A percentile compares a stretch with the other conserved stretches of the same genome.
Evolutionary conservation across 2,113 vertebrate genomes (phyloP).

Genomic region (Anthoscopus minutus): DNA sequence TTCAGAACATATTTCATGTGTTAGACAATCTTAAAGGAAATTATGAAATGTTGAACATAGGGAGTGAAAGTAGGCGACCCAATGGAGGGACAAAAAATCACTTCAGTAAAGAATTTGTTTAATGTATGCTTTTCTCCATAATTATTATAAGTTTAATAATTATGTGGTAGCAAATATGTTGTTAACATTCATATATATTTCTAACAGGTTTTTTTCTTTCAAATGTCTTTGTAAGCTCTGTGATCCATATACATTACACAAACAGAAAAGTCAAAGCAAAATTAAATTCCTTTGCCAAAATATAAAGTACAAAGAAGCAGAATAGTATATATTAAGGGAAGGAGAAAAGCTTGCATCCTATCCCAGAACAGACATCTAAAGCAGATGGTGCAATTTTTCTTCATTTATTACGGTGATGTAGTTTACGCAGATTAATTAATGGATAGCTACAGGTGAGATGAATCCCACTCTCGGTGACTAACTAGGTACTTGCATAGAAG

Average conservation of each 20-base stretch:
- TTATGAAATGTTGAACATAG: not conserved
- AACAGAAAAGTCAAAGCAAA: not conserved
- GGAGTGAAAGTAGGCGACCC: not conserved
- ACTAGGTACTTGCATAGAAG: not conserved
- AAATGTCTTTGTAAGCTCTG: not conserved
- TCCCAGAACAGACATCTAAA: not conserved
- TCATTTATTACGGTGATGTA: not conserved
- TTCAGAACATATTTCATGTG: not conserved
- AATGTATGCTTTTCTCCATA: not conserved
- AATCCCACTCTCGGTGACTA: not conserved
- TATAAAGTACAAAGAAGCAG: not conserved
- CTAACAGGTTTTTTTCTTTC: not conserved
- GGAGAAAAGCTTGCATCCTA: not conserved
- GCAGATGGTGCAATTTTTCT: not conserved
- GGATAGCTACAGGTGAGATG: not conserved
- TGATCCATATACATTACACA: not conserved
- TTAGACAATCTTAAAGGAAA: not conserved
- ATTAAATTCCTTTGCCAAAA: not conserved
- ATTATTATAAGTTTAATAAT: too few relatives aligned
- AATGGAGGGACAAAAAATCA: not conserved
- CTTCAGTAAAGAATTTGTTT: not conserved
- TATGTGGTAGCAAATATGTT: not conserved
- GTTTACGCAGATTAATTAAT: not conserved
- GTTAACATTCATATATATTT: not conserved
- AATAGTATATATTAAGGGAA: not conserved